A percentile compares a stretch with the other conserved stretches of the same genome.
Conservation (phyloP, 2,797 vertebrate genomes). For the Discoglossus pictus region DNA sequence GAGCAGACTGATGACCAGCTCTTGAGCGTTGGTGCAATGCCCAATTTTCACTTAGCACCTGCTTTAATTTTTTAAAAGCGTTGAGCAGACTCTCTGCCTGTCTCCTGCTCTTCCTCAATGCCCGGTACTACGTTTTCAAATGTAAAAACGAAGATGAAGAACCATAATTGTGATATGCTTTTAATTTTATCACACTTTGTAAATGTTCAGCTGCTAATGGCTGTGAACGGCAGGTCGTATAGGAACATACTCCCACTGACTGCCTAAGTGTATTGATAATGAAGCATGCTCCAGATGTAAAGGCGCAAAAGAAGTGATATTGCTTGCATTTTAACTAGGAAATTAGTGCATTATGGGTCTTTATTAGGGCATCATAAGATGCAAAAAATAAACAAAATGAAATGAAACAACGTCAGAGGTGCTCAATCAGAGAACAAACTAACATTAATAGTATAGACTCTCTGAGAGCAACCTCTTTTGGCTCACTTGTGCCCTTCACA, state of each 20-base stretch:
- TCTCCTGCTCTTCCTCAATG: not conserved
- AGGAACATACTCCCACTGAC: not conserved
- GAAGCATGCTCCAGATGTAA: too few relatives aligned
- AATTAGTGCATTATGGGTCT: too few relatives aligned
- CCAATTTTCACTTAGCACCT: conserved; percentile 20
- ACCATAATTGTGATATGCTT: conserved; percentile 1
- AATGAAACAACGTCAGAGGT: too few relatives aligned
- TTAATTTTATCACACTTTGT: not conserved
- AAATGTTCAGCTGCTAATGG: not conserved
- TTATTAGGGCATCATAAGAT: too few relatives aligned
- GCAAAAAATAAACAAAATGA: too few relatives aligned
- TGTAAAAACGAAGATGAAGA: not conserved
- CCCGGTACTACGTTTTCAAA: not conserved
- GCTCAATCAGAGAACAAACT: too few relatives aligned
- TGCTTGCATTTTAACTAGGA: too few relatives aligned
- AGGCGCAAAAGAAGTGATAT: too few relatives aligned
- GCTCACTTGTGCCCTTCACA: too few relatives aligned
- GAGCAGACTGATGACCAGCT: conserved; percentile 1
- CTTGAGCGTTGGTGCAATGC: conserved; percentile 2
- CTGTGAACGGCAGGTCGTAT: not conserved
- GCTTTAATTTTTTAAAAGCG: conserved; percentile 5
- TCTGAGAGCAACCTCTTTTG: too few relatives aligned
- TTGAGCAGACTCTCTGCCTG: not conserved
- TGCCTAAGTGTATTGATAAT: too few relatives aligned
- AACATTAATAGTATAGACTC: too few relatives aligned